Base-by-base conservation (phyloP, 1,140 invertebrate genomes). In the Ctenoplectra terminalis region DNA sequence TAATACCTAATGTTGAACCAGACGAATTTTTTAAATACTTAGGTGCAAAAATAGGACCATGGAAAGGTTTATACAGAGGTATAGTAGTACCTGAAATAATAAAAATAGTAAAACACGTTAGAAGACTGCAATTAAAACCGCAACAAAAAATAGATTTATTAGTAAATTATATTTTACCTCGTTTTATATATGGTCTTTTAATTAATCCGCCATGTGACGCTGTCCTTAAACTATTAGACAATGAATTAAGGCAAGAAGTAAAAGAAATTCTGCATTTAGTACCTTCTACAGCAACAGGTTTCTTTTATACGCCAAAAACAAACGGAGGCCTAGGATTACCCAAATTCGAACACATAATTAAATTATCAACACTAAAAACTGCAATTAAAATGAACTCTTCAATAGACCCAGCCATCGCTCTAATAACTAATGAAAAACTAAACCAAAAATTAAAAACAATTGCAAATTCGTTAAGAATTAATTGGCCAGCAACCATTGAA, bases 251-350 rank as follows among this genome's bases (percentile, higher is more conserved):
- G n/a, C 5, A 29, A 29, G 20, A 73, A 20, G 29, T 73, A 11
- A 73, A 73, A 8, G 56, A 73, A 48, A 73, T 73, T 7, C 23
- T 73, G 6, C 71, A 73, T 31, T 13, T 73, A 20, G 54, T 61
- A 0, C 54, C n/a, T 0, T 60, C 37, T 0, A 73, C 71, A 8
- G 56, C 71, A 2, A 61, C n/a, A 7, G 71, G 71, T 0, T 60
- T 73, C 20, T 46, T 73, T 17, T 73, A 73, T 17, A 31, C 54
- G 0, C 26, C 34, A 1, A 73, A 43, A 43, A 0, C 0, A 8
- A 46, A 13, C 2, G 71, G 56, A 1, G 71, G 54, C 0, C 29
- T 73, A 26, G 71, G 71, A 4, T 0, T 73, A 1, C 71, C 37
- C 0, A 9, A 37, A 29, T 43, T 61, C 3, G 71, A 73, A 20